Conservation (phyloP, 1,140 invertebrate genomes). For the Homalodisca vitripennis region DNA sequence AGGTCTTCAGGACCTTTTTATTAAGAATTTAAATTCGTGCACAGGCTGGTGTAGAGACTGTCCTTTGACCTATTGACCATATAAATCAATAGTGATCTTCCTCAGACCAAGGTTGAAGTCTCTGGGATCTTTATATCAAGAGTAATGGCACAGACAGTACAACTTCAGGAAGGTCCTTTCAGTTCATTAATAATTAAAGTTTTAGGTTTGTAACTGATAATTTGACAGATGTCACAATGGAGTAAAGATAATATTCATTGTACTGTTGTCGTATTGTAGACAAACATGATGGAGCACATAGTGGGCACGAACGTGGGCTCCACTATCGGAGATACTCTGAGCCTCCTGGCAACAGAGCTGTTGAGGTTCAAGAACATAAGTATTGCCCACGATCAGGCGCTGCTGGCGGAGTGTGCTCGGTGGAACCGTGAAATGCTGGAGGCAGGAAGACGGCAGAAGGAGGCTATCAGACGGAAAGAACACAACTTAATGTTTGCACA, state of each 20-base stretch:
- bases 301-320: neutral
- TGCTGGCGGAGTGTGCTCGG: slow-evolving; percentile 65
- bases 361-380: slow-evolving; percentile 68
- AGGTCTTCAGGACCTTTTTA: no score
- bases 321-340: slow-evolving; percentile 46
- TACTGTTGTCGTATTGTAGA: neutral
- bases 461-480: slow-evolving; percentile 62
- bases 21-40: no score
- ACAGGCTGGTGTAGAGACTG: no score
- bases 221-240: no score
- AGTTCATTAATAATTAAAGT: no score
- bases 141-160: no score
- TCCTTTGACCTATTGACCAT: no score
- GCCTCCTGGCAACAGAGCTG: slow-evolving; percentile 75
- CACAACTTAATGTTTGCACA: slow-evolving; percentile 53
- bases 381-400: slow-evolving; percentile 64
- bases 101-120: no score
- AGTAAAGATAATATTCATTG: neutral
- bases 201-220: no score
- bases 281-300: neutral
- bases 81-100: no score
- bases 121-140: no score
- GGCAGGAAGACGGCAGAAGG: slow-evolving; percentile 63
- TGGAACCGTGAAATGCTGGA: slow-evolving; percentile 68
- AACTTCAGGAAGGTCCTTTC: no score